phyloP scores from a whole-genome alignment of 2,113 vertebrate genomes.

The Salvelinus alpinus region DNA sequence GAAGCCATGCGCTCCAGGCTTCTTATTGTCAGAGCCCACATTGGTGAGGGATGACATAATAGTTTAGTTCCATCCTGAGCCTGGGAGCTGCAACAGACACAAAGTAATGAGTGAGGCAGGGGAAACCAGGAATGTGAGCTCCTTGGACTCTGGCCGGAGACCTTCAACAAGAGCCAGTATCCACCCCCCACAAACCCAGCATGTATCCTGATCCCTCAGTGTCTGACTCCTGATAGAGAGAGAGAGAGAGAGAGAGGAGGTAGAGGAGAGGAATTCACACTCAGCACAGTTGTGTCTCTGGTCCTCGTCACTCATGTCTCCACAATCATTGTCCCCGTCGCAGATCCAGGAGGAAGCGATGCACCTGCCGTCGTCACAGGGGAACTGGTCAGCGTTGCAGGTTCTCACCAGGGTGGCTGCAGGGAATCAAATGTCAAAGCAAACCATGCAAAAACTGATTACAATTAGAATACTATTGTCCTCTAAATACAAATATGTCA shows the following conservation, averaged over 20 bases:
- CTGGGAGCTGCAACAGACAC: conserved; percentile 60
- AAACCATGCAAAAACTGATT: neutral
- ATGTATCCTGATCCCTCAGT: conserved; percentile 53
- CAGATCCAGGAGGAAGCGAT: conserved; percentile 91
- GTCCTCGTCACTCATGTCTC: conserved; percentile 98
- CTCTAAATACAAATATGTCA: neutral
- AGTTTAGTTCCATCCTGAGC: conserved; percentile 63
- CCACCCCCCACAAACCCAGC: conserved; percentile 24
- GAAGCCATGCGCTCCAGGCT: conserved; percentile 57
- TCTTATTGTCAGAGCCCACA: conserved; percentile 55
- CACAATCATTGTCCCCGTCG: conserved; percentile 96
- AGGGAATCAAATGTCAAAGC: too few species aligned
- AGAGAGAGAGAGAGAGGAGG: too few species aligned
- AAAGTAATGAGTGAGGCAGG: conserved; percentile 74
- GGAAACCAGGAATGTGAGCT: conserved; percentile 74
- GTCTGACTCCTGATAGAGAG: conserved; percentile 29
- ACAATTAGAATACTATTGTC: neutral
- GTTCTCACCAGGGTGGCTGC: conserved; percentile 74
- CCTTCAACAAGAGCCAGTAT: conserved; percentile 46
- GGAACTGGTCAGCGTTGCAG: conserved; percentile 85
- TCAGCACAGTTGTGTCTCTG: conserved; percentile 91
- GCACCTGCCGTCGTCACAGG: conserved; percentile 89
- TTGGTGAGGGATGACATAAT: conserved; percentile 48
- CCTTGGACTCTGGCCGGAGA: conserved; percentile 50
- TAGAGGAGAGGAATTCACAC: conserved; percentile 34